These are phyloP conservation scores for Lacerta agilis DNA, from an alignment of 2,797 vertebrate species.

Conservation along the genomic window DNA sequence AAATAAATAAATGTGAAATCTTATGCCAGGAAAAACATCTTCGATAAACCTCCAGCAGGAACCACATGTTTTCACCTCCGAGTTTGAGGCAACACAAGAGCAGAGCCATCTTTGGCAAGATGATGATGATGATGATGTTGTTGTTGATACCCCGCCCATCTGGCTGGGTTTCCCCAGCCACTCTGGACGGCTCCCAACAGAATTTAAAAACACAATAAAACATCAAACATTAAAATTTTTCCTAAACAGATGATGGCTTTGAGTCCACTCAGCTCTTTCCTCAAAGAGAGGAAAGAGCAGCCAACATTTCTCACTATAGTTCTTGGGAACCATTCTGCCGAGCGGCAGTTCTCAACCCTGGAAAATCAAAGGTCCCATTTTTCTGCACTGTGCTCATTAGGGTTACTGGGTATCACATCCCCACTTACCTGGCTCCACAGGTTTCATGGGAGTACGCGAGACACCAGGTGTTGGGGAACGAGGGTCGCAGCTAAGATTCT, in stretches of 20 bases:
- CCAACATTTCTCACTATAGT: background rate
- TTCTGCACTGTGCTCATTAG: background rate
- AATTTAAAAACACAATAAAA: no score
- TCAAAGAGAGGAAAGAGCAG: background rate
- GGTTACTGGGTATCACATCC: background rate
- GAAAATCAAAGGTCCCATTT: background rate
- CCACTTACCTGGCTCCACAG: conserved; percentile 61
- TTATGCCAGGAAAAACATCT: background rate
- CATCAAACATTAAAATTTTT: no score
- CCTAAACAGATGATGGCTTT: background rate
- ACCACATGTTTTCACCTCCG: background rate
- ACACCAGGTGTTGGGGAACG: conserved; percentile 80
- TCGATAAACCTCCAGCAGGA: background rate
- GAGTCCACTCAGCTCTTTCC: background rate
- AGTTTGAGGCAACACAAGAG: no score
- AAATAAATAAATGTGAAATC: background rate
- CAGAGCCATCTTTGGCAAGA: no score
- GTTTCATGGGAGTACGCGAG: conserved; percentile 76
- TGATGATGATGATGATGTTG: no score
- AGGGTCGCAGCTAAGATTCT: conserved; percentile 66
- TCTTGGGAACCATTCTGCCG: background rate
- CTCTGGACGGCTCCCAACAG: no score
- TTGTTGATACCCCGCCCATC: no score
- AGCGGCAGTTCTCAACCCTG: background rate
- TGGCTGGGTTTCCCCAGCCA: no score